These are phyloP conservation scores for Nipponacmea schrenckii DNA, from an alignment of 2,888 invertebrate genomes.

Conservation along the genomic window DNA sequence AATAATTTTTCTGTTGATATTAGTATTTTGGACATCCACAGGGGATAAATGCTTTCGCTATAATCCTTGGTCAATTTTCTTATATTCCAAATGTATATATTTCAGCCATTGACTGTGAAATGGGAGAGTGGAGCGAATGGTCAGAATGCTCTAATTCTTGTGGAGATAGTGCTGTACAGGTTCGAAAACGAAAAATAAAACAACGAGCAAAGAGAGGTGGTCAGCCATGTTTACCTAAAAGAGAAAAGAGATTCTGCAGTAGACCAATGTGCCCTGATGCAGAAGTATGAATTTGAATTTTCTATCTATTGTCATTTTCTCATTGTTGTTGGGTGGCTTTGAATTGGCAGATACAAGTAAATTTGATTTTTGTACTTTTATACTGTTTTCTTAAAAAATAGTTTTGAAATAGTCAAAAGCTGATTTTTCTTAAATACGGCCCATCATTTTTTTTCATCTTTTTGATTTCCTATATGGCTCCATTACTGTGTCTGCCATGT, in stretches of 20 bases:
- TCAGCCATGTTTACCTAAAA: constrained; percentile 49
- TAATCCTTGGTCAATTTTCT: no score
- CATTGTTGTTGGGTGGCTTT: background rate
- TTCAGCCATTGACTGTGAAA: constrained; percentile 56
- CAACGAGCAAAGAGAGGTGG: constrained; percentile 53
- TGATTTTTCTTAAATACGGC: no score
- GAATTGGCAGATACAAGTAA: no score
- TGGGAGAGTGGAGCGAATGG: constrained; percentile 70
- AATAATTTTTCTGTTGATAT: no score
- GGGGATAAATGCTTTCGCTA: no score
- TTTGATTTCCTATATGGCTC: background rate
- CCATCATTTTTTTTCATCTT: no score
- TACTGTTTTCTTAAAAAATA: background rate
- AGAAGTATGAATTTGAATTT: constrained; percentile 39
- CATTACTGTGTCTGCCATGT: no score
- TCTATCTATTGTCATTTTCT: background rate
- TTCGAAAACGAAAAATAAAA: constrained; percentile 47
- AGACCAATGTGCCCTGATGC: constrained; percentile 56
- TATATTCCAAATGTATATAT: background rate
- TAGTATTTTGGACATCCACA: no score
- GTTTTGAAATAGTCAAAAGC: no score
- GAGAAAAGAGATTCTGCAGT: constrained; percentile 59
- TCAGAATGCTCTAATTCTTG: constrained; percentile 70
- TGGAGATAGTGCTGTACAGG: constrained; percentile 64
- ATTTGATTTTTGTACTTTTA: background rate